Evolutionary conservation across 2,888 invertebrate species (phyloP), one percentile per base, ranked within the genome.

Genomic region (Brachyopa scutellaris): DNA sequence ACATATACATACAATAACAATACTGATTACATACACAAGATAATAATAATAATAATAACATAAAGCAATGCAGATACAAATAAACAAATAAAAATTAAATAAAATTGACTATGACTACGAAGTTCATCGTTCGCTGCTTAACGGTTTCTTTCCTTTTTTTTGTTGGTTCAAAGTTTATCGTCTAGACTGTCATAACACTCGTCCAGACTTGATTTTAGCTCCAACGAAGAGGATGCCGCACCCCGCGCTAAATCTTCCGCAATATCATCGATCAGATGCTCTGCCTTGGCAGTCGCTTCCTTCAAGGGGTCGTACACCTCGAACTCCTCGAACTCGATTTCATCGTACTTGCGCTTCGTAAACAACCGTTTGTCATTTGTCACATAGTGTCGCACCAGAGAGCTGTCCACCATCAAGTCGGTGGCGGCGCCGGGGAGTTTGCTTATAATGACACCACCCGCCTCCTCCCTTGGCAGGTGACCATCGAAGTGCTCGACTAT

Each of bases 291-390:
- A 36, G 85, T 84, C 40, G 84, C 86, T 47, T 89, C 88, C 69
- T 89, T 89, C 67, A 87, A 86, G n/a, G 90, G 90, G 87, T 90
- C 94, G 87, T 94, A 92, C 61, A 95, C 93, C 91, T 95, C 94
- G 85, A 95, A 95, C 86, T 95, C 95, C 90, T 96, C 96, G 86
- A 96, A 96, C 85, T 96, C 96, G 93, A 96, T 96, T 86, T 96
- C 96, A 42, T 95, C 94, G 85, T 94, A 94, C 88, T 94, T 94
- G 84, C 92, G 93, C 8, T 92, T 91, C 83, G 90, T 91, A 85
- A 93, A 93, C 86, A 92, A 92, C 87, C 93, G 92, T 72, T 91
- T 92, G 69, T 93, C 92, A 86, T 93, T 93, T 47, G 93, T 92
- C 82, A 93, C 92, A 84, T 93, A 92, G 86, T 92, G 92, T 85